These are phyloP conservation scores for Hippocampus barbouri DNA, from an alignment of 2,113 vertebrate genomes.

Conservation along the genomic window DNA sequence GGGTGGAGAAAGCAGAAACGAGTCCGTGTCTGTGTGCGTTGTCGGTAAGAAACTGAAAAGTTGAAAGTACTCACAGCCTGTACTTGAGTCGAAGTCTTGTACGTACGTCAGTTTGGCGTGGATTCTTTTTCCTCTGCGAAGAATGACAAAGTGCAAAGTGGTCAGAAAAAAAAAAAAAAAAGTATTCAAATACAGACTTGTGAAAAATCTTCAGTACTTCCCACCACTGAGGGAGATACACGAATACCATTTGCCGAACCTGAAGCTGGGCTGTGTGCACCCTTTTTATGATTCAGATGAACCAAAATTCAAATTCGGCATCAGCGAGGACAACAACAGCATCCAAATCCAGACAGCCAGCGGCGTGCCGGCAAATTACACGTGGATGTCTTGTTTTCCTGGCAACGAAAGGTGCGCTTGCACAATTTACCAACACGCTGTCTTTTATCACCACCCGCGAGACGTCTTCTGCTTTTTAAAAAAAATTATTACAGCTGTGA, in stretches of 20 bases:
- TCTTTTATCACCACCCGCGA: background rate
- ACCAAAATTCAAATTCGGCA: conserved; percentile 7
- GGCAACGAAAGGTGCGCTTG: conserved; percentile 26
- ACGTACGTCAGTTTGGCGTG: too few species aligned
- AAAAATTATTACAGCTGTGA: conserved; percentile 36
- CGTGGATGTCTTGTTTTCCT: conserved; percentile 26
- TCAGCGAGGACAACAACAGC: accelerated
- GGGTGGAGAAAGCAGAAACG: conserved; percentile 64
- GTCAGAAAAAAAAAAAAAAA: too few species aligned
- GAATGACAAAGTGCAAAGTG: too few species aligned
- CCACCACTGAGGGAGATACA: background rate
- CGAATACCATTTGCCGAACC: background rate
- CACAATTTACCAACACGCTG: background rate
- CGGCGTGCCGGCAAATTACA: conserved; percentile 42
- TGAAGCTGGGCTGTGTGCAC: too few species aligned
- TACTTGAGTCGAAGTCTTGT: background rate
- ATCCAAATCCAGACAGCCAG: conserved; percentile 24
- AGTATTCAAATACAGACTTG: too few species aligned
- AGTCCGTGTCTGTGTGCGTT: conserved; percentile 77
- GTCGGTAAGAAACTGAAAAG: conserved; percentile 72
- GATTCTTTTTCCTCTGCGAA: too few species aligned
- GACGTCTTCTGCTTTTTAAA: background rate
- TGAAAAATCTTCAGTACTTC: too few species aligned
- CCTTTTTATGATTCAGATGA: conserved; percentile 30
- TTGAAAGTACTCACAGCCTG: background rate